Evolutionary conservation across 2,797 vertebrate genomes (phyloP), one percentile per base, ranked within the genome.

Genomic region (Pipistrellus nathusii): DNA sequence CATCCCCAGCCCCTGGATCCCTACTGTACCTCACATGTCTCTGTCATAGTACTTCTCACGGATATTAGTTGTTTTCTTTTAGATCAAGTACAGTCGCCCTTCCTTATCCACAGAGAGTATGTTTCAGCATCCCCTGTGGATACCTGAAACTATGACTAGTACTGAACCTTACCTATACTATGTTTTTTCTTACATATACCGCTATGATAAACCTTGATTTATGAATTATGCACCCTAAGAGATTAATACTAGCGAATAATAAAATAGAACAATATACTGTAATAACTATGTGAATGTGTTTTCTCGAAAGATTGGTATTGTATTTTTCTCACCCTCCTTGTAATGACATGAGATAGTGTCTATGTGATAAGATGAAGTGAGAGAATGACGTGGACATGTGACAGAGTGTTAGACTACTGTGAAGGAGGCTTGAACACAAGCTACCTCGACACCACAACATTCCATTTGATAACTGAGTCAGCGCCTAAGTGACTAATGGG

Each of bases 41-140:
- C 15, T 2, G 1, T 51, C 55, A 1, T 2, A 44, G 77, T 15
- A 1, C 66, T 1, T 69, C 38, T 41, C 6, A 0, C 8, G 0
- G 17, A 8, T 15, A 35, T 20, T 44, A 20, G 35, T 86, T 9
- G 1, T 76, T 82, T 83, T 82, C 69, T 66, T 92, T 76, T 51
- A 83, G 71, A 23, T 35, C 32, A 17, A 11, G 4, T 13, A 55
- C 48, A 25, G n/a, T 78, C 6, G 2, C 14, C 32, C 75, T 32
- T 55, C 51, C 75, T 55, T 25, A 23, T 23, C 75, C 20, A 0
- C 21, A 21, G 51, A 48, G 51, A 8, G 21, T 25, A 2, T 23
- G 4, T 27, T 14, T n/a, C 51, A 35, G 1, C 25, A 6, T 55
- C 32, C n/a, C 75, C 75, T 25, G 3, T 78, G 75, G 13, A 3